phyloP scores from a whole-genome alignment of 2,797 vertebrate genomes.

The Acrocephalus scirpaceus region DNA sequence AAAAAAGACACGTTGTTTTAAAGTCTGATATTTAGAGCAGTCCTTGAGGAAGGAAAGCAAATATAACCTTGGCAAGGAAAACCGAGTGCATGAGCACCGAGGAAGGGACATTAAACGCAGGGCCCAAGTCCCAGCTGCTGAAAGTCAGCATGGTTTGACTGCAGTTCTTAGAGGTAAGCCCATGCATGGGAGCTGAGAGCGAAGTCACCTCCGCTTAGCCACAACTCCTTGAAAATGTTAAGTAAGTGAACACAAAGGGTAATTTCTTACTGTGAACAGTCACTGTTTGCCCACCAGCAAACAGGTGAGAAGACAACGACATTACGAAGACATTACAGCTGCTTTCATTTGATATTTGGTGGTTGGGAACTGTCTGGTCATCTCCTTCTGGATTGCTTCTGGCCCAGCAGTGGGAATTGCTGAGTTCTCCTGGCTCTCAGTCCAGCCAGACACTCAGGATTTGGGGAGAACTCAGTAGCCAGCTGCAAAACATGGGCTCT shows the following conservation, averaged over 20 bases:
- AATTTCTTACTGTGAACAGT: background rate
- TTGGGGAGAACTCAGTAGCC: background rate
- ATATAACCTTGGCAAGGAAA: constrained; percentile 40
- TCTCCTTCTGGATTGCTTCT: background rate
- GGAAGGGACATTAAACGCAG: constrained; percentile 37
- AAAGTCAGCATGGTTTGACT: background rate
- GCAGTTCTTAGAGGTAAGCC: constrained; percentile 34
- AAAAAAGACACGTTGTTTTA: constrained; percentile 30
- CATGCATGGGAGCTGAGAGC: background rate
- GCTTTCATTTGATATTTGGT: background rate
- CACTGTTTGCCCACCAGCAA: background rate
- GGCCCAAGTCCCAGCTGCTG: constrained; percentile 20
- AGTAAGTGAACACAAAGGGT: background rate
- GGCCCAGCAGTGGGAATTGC: background rate
- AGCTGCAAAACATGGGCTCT: background rate
- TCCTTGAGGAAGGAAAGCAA: constrained; percentile 63
- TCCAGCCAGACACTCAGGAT: background rate
- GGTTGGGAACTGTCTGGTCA: background rate
- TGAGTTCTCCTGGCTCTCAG: background rate
- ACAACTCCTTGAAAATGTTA: background rate
- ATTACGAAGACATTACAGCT: background rate
- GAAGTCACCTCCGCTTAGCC: constrained; percentile 6
- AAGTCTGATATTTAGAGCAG: constrained; percentile 33
- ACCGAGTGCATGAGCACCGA: background rate
- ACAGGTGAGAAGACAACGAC: background rate